Conservation (phyloP, 2,797 vertebrate species). For the Ptychobarbus kaznakovi region DNA sequence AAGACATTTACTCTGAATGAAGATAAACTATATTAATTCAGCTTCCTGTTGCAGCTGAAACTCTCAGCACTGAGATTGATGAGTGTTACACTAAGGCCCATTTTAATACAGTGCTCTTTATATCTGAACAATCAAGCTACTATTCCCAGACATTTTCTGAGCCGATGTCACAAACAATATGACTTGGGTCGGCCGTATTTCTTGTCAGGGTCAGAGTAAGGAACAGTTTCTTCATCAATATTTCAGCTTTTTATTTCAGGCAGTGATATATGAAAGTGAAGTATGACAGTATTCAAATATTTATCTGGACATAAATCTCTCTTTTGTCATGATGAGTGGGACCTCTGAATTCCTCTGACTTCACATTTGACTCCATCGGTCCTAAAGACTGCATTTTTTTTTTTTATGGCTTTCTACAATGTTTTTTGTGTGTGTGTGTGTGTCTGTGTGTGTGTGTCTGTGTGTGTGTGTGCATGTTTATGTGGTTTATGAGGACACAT, state of each 20-base stretch:
- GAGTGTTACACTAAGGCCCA: not conserved
- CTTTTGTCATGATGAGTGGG: slow-evolving; percentile 41
- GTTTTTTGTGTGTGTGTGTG: slow-evolving; percentile 22
- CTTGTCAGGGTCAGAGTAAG: not conserved
- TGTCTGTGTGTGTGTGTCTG: slow-evolving; percentile 1
- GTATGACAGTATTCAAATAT: not conserved
- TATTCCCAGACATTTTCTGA: slow-evolving; percentile 14
- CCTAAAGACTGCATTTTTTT: slow-evolving; percentile 72
- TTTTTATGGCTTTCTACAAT: slow-evolving; percentile 67
- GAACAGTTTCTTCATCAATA: not conserved
- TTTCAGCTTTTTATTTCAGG: not conserved
- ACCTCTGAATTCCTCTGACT: slow-evolving; percentile 50
- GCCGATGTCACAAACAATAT: not conserved
- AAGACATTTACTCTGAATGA: slow-evolving; percentile 43
- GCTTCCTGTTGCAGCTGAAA: not conserved
- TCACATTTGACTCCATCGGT: slow-evolving; percentile 57
- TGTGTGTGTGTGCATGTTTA: no score
- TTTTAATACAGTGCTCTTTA: slow-evolving; percentile 17
- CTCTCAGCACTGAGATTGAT: slow-evolving; percentile 8
- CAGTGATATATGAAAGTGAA: not conserved
- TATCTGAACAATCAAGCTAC: not conserved
- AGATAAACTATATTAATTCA: slow-evolving; percentile 28
- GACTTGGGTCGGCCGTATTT: not conserved
- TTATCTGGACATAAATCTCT: slow-evolving; percentile 35
- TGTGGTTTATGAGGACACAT: no score